Base-by-base conservation (phyloP, 2,888 invertebrate genomes). In the Aphidius colemani region DNA sequence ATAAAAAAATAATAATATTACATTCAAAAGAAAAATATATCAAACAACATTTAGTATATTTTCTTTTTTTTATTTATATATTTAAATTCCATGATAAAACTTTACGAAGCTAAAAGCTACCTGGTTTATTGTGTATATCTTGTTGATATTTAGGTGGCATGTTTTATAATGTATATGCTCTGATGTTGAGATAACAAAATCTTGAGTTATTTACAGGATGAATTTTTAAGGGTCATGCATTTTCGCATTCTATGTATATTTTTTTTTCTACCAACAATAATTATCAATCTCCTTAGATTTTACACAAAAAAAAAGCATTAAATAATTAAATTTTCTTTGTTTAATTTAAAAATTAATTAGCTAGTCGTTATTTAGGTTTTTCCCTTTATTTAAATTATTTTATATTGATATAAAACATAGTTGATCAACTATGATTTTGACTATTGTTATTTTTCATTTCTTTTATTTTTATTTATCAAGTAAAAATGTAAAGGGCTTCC, bases 191-290 rank as follows among this genome's bases (percentile, higher is more conserved):
- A 71, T 72, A 72, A 71, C 71, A 69, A 70, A 72, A 72, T 74
- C 71, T 70, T 70, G 72, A 73, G 72, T 74, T 73, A 73, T 74
- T 74, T 74, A 73, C 72, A 73, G 67, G 70, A 66, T 46, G 39
- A 57, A 18, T 44, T 7, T 46, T 39, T 10, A 39, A 48, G 48
- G 48, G 40, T 53, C 58, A 30, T 45, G 30, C 11, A 18, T 10
- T 57, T 10, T n/a, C 39, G 30, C 30, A 30, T 56, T 61, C 18
- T 53, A 18, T 51, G 41, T 30, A 44, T 58, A 45, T 51, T n/a
- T 53, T 53, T 45, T 11, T 59, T 56, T 48, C 53, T 57, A 48
- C 40, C 44, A 41, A 55, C 58, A 44, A 39, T 11, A 48, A 48
- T 18, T 44, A 57, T 48, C 30, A 18, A 59, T 55, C 45, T n/a